Base-by-base conservation (phyloP, 2,888 invertebrate species). In the Pogonocherus hispidulus region DNA sequence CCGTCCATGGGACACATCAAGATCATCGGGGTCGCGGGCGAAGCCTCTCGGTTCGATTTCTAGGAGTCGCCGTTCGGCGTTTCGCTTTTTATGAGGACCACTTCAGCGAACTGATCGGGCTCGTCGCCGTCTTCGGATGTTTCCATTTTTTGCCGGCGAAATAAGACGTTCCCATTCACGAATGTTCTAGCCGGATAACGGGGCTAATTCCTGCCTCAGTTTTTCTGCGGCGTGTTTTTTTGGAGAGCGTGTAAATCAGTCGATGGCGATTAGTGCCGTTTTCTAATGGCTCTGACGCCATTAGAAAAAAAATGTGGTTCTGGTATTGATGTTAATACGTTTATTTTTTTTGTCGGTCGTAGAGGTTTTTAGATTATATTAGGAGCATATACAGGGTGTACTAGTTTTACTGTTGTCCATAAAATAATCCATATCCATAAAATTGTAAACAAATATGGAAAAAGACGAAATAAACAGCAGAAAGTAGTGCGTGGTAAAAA, bases 1-100 rank as follows among this genome's bases (percentile, higher is more conserved):
- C 32, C 32, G 32, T 32, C 32, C 32, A 32, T 32, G 32, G 63
- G 66, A 75, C 74, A 76, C 74, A 76, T 76, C 75, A 74, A 76
- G 75, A 76, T 76, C 76, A 74, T 73, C 73, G 67, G 54, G 54
- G n/a, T n/a, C 44, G 27, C 49, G 46, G 27, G 66, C 63, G 63
- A 63, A 47, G 23, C 23, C 55, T 64, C 52, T 57, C 54, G 27
- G 41, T 54, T 66, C 44, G 59, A 68, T 68, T 70, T 32, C 71
- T 71, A 63, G 68, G 63, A 71, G 66, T 51, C 54, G 65, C 16
- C 37, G 35, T 14, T 62, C 49, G 64, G 49, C 51, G 54, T 46
- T 66, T 35, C 23, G 44, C 32, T 52, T 52, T 52, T 52, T 52
- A 32, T 52, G 16, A 8, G 18, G 18, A 8, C 16, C 41, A 16